Evolutionary conservation across 2,888 invertebrate species (phyloP), one percentile per base, ranked within the genome.

Genomic region (Latheticus oryzae): DNA sequence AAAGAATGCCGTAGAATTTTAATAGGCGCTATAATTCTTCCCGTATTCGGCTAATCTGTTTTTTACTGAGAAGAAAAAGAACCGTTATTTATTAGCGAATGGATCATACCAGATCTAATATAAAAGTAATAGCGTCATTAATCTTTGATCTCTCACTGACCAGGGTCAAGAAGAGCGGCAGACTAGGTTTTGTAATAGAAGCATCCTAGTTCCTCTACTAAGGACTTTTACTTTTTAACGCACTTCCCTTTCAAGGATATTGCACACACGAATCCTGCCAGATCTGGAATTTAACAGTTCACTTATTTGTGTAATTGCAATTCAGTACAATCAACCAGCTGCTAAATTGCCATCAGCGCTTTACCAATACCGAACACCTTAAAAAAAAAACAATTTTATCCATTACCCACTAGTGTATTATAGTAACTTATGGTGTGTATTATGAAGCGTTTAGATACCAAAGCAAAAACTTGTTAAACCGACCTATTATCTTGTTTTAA

Each of bases 251-350:
- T 57, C 60, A 60, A 60, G 60, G 60, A 26, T 33, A 15, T 30
- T 47, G 16, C 57, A 60, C 57, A 60, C 60, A 60, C 60, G 60
- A 57, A 60, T 60, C 48, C 57, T 50, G 40, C 33, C 33, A 43
- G 60, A 57, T 56, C 60, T 60, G 56, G 60, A 60, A 60, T 52
- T 60, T 60, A 52, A 60, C 60, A 60, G 56, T 60, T 60, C 60
- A 60, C 60, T 60, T 60, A 43, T 60, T 57, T 57, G 57, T 57
- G 57, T 60, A 60, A 60, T 60, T 60, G 48, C 48, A 52, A 28
- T 45, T 38, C 43, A 40, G 37, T 58, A 45, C 57, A 60, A 52
- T 60, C 58, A 60, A 60, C 60, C 60, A 53, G 57, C 60, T 57
- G 60, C 58, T 60, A 55, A 43, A 38, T 38, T 9, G 17, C 19